Conservation (phyloP, 2,113 vertebrate species). For the Nicator chloris region DNA sequence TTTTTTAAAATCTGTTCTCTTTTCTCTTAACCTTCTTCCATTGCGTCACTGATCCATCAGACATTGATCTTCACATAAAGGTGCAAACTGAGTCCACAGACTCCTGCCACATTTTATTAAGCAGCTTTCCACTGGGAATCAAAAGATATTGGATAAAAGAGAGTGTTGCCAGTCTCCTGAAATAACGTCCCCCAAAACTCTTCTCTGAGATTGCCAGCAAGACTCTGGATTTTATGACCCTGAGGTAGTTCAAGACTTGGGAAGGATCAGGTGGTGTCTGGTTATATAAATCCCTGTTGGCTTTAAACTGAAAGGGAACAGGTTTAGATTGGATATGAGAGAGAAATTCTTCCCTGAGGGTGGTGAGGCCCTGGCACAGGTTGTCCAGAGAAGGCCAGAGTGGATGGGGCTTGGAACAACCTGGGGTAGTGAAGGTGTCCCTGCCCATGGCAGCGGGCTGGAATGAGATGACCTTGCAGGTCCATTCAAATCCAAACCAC, state of each 20-base stretch:
- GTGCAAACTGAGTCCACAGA: background rate
- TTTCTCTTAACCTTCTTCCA: background rate
- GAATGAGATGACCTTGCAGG: background rate
- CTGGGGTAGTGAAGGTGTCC: background rate
- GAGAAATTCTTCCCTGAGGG: background rate
- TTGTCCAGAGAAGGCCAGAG: background rate
- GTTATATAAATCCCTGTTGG: background rate
- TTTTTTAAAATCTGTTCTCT: background rate
- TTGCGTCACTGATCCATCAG: background rate
- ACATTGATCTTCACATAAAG: background rate
- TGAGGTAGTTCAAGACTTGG: background rate
- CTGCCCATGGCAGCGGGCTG: background rate
- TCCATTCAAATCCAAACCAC: background rate
- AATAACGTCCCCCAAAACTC: background rate
- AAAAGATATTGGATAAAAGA: background rate
- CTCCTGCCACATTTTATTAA: background rate
- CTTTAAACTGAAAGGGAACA: background rate
- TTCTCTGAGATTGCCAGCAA: background rate
- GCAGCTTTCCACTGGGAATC: background rate
- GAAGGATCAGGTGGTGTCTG: background rate
- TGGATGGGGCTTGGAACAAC: accelerated
- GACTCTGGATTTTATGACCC: background rate
- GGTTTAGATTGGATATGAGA: background rate
- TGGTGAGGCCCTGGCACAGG: background rate
- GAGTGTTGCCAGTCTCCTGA: background rate